Conservation (phyloP, 2,797 vertebrate species). For the Sebastiscus albofasciatus region DNA sequence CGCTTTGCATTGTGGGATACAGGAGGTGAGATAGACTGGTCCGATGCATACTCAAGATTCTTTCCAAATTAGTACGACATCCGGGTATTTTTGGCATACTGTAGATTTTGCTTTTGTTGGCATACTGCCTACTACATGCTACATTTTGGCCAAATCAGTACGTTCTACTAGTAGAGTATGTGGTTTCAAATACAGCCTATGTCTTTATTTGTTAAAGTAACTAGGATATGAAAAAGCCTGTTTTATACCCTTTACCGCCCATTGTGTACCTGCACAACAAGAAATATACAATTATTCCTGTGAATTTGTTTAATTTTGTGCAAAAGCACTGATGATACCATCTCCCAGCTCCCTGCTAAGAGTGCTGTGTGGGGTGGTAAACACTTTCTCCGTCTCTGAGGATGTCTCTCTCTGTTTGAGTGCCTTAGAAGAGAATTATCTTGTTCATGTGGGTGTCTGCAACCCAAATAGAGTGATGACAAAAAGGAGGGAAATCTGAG, state of each 20-base stretch:
- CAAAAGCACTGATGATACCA: slow-evolving; percentile 14
- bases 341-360: slow-evolving; percentile 5
- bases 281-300: slow-evolving; percentile 15
- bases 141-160: no score
- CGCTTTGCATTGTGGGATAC: no score
- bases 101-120: no score
- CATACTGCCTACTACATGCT: no score
- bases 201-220: not conserved
- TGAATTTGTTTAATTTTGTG: slow-evolving; percentile 25
- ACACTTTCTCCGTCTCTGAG: slow-evolving; percentile 13
- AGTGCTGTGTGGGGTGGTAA: not conserved
- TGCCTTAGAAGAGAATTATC: slow-evolving; percentile 36
- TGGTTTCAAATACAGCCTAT: not conserved
- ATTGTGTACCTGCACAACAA: not conserved
- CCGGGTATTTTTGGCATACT: no score
- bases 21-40: no score
- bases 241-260: not conserved
- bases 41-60: no score
- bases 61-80: no score
- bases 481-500: slow-evolving; percentile 23
- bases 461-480: slow-evolving; percentile 32
- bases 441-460: slow-evolving; percentile 38
- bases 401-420: slow-evolving; percentile 30
- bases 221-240: not conserved
- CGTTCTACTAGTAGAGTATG: rapidly evolving